Evolutionary conservation across 2,888 invertebrate genomes (phyloP), one percentile per base, ranked within the genome.

Genomic region (Protodeltote pygarga): DNA sequence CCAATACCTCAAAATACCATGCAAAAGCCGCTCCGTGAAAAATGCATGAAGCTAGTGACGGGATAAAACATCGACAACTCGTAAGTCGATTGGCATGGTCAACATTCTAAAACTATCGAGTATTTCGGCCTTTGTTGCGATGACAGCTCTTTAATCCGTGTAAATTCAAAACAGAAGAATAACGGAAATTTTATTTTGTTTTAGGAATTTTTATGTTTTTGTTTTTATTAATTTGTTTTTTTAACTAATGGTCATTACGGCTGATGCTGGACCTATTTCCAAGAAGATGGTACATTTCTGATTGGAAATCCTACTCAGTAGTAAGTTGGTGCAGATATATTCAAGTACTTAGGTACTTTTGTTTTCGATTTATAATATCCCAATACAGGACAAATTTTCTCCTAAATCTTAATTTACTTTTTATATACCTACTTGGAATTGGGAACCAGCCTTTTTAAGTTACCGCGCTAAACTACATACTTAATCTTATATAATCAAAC

Each of bases 21-120:
- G 35, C 63, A 28, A 51, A 58, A 65, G 48, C 28, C 53, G 13
- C 38, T 27, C 41, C 37, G 40, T 45, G 42, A 31, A 32, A 59
- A 44, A 59, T 53, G 28, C 35, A 58, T 39, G 48, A 48, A 46
- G 44, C 40, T 47, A 50, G 49, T 59, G 54, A 48, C 65, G 44
- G 50, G 23, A 41, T 55, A 48, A 62, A 60, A 44, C 21, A n/a
- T 41, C 41, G 32, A 32, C 38, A 45, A 59, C 38, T 53, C 37
- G 42, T 52, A 61, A 65, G 60, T 69, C 64, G 53, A 64, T 61
- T 54, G 40, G 16, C 34, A 33, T 25, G 46, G 53, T 42, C 24
- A 32, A 34, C 47, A 49, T 37, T 32, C 28, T 45, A 25, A 39
- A 54, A 52, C 59, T 45, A 53, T 57, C 38, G 41, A 59, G 24